Evolutionary conservation across 2,888 invertebrate genomes (phyloP).

Genomic region (Bimastos eiseni): DNA sequence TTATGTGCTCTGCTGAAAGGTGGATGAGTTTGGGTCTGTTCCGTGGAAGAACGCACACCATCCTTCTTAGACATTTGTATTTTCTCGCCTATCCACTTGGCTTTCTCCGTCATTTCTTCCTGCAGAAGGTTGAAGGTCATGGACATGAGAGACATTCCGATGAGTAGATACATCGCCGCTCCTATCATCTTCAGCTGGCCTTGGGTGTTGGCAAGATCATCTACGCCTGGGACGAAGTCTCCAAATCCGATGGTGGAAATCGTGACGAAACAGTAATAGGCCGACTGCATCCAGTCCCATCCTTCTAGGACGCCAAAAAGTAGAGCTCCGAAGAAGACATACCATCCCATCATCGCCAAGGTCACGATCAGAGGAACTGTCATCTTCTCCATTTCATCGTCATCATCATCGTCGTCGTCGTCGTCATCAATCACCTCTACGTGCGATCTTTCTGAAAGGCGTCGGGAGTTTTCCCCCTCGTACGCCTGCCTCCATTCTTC

Average conservation of each 20-base stretch:
- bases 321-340: constrained; percentile 59
- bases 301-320: constrained; percentile 61
- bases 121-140: constrained; percentile 62
- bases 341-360: constrained; percentile 58
- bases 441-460: background rate
- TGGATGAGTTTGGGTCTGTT: background rate
- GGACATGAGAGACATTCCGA: constrained; percentile 62
- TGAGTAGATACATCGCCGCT: constrained; percentile 57
- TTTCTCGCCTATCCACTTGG: constrained; percentile 7
- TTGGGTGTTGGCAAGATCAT: constrained; percentile 35
- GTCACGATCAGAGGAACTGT: constrained; percentile 60
- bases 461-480: background rate
- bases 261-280: constrained; percentile 63
- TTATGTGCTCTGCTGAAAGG: background rate
- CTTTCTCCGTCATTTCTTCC: constrained; percentile 54
- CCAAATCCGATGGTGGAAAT: constrained; percentile 62
- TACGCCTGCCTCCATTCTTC: constrained; percentile 7
- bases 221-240: constrained; percentile 49
- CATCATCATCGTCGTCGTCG: constrained; percentile 45
- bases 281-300: constrained; percentile 55
- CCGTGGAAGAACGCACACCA: background rate
- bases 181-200: constrained; percentile 56
- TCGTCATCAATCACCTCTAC: constrained; percentile 18
- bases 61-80: background rate
- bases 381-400: constrained; percentile 57